Conservation (phyloP, 2,113 vertebrate species). For the Acrocephalus arundinaceus region DNA sequence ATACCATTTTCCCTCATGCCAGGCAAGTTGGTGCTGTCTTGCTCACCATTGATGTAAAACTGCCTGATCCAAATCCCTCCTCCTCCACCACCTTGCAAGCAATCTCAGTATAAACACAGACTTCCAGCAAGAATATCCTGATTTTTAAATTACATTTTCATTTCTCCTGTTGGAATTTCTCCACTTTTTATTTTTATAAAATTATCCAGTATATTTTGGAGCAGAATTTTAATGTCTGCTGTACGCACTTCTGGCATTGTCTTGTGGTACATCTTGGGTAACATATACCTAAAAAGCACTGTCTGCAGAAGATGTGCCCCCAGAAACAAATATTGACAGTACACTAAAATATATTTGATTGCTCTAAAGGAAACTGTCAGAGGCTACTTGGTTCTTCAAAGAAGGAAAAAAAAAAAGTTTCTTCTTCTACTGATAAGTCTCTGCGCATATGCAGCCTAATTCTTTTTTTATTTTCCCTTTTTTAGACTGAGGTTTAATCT, state of each 20-base stretch:
- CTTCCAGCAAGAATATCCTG: background rate
- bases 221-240: background rate
- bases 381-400: background rate
- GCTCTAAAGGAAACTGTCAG: too few relatives aligned
- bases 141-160: background rate
- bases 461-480: background rate
- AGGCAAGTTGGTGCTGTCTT: background rate
- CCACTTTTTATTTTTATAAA: background rate
- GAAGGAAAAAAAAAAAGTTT: background rate
- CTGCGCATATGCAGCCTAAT: background rate
- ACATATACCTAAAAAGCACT: background rate
- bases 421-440: background rate
- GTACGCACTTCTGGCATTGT: background rate
- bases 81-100: background rate
- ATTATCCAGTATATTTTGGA: background rate
- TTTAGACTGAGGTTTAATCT: background rate
- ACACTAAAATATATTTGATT: background rate
- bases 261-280: background rate
- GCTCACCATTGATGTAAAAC: accelerated
- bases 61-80: background rate
- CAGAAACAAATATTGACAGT: background rate
- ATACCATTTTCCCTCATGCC: background rate
- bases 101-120: background rate
- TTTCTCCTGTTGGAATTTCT: background rate
- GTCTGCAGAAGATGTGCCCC: background rate